Evolutionary conservation across 2,113 vertebrate genomes (phyloP).

Genomic region (Dipodomys merriami): DNA sequence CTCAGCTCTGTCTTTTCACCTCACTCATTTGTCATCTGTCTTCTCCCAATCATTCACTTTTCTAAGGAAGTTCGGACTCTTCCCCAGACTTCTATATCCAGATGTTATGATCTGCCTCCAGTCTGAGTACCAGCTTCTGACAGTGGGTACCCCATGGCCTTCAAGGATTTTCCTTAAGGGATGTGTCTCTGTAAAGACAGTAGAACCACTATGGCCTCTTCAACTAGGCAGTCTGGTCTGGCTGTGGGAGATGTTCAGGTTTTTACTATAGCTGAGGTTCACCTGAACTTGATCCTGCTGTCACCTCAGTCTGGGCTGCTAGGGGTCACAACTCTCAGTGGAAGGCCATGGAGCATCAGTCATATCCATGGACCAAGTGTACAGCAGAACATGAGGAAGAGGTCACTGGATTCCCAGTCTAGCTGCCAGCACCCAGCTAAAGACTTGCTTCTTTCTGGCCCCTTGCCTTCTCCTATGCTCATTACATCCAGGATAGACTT

Average conservation of each 20-base stretch:
- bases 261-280: constrained; percentile 79
- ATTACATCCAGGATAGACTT: not conserved
- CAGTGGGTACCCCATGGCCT: constrained; percentile 89
- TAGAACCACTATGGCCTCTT: constrained; percentile 89
- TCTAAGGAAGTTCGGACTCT: constrained; percentile 90
- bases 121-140: constrained; percentile 90
- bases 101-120: constrained; percentile 93
- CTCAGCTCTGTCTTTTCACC: constrained; percentile 90
- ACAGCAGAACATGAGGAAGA: not conserved
- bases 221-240: constrained; percentile 86
- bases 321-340: not conserved
- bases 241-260: constrained; percentile 85
- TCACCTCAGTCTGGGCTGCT: not conserved
- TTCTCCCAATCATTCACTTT: constrained; percentile 93
- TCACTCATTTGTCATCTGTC: constrained; percentile 90
- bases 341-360: not conserved
- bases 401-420: not conserved
- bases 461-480: not conserved
- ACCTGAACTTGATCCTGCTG: not conserved
- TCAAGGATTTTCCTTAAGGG: constrained; percentile 90
- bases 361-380: not conserved
- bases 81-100: constrained; percentile 94
- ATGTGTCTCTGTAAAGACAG: constrained; percentile 91
- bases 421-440: not conserved
- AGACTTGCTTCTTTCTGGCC: not conserved